Evolutionary conservation across 2,888 invertebrate species (phyloP).

Genomic region (Caenorhabditis sp.): DNA sequence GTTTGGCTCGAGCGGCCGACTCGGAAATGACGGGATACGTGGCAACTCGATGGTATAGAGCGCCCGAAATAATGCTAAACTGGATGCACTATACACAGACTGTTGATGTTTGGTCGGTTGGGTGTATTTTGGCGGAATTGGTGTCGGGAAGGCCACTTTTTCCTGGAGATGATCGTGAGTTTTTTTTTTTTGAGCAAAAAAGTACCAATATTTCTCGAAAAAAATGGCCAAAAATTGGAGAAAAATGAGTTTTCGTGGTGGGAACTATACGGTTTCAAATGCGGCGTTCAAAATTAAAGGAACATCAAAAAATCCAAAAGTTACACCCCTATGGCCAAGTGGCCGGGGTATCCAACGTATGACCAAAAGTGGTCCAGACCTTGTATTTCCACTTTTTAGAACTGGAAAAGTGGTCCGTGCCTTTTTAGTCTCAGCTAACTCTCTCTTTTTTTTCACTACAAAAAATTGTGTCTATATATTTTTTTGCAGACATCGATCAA

Average conservation of each 20-base stretch:
- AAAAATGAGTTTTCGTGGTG: too few species aligned
- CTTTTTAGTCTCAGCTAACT: not conserved
- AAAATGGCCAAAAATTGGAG: too few species aligned
- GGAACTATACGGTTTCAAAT: too few species aligned
- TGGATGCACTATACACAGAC: constrained; percentile 95
- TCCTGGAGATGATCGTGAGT: constrained; percentile 64
- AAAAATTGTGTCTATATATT: not conserved
- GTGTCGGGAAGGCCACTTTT: constrained; percentile 63
- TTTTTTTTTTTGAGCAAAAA: not conserved
- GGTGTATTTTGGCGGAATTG: constrained; percentile 67
- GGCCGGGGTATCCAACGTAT: too few species aligned
- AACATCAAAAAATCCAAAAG: too few species aligned
- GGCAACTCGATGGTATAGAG: constrained; percentile 77
- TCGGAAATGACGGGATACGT: constrained; percentile 77
- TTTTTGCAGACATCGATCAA: constrained; percentile 88
- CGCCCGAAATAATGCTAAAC: constrained; percentile 75
- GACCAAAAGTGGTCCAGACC: too few species aligned
- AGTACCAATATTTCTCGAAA: not conserved
- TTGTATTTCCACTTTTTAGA: too few species aligned
- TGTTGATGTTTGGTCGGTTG: constrained; percentile 69
- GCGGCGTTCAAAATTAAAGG: too few species aligned
- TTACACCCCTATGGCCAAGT: too few species aligned
- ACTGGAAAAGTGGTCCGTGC: too few species aligned
- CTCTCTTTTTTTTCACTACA: constrained; percentile 1
- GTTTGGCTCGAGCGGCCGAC: constrained; percentile 77